A percentile compares a stretch with the other conserved stretches of the same genome.
Evolutionary conservation across 2,113 vertebrate genomes (phyloP).

Genomic region (Verasper variegatus): DNA sequence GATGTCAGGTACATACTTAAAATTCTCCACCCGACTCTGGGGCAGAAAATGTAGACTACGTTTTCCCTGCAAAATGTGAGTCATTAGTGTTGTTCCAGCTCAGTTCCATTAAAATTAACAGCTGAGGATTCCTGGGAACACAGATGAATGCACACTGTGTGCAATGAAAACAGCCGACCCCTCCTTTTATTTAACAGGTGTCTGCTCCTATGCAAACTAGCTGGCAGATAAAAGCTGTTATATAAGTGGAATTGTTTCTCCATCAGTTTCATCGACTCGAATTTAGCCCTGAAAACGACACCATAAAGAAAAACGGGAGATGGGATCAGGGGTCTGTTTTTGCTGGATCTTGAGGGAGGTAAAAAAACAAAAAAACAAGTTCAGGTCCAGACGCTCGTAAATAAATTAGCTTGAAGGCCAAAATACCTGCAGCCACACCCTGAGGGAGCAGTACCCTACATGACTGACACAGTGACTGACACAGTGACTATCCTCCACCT

Average conservation of each 20-base stretch:
- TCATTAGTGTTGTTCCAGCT: slow-evolving; percentile 33
- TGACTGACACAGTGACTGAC: not conserved
- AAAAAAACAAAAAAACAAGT: slow-evolving; percentile 33
- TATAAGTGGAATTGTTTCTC: slow-evolving; percentile 60
- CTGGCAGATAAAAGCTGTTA: slow-evolving; percentile 40
- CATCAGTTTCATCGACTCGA: slow-evolving; percentile 62
- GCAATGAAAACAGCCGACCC: slow-evolving; percentile 42
- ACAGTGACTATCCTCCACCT: not conserved
- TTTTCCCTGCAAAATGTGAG: slow-evolving; percentile 34
- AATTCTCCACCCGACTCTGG: slow-evolving; percentile 25
- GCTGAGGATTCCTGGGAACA: slow-evolving; percentile 38
- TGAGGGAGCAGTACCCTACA: slow-evolving; percentile 21
- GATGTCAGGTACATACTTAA: slow-evolving; percentile 35
- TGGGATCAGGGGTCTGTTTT: slow-evolving; percentile 42
- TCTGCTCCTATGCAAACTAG: slow-evolving; percentile 56
- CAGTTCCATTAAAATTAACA: slow-evolving; percentile 50
- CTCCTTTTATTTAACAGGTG: slow-evolving; percentile 34
- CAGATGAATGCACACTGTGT: slow-evolving; percentile 50
- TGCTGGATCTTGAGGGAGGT: slow-evolving; percentile 45
- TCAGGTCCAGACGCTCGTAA: slow-evolving; percentile 47
- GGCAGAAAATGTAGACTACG: slow-evolving; percentile 12
- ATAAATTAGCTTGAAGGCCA: slow-evolving; percentile 43
- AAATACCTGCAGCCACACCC: slow-evolving; percentile 24
- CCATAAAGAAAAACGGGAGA: slow-evolving; percentile 18
- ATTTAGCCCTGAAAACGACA: slow-evolving; percentile 61